phyloP scores from a whole-genome alignment of 2,797 vertebrate genomes.

The Enteromius argenteus region DNA sequence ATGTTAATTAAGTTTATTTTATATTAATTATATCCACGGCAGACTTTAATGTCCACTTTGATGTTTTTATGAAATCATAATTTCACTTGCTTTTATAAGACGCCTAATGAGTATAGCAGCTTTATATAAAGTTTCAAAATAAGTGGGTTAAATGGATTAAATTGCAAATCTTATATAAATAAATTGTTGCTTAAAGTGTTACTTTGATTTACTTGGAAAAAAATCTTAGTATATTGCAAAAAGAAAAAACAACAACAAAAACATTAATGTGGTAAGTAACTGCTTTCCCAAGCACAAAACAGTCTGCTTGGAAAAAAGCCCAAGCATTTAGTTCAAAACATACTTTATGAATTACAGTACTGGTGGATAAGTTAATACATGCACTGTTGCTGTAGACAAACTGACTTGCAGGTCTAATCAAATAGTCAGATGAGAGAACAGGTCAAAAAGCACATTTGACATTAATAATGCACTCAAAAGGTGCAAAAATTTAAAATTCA shows the following conservation, averaged over 20 bases:
- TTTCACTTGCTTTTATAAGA: background rate
- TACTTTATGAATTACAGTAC: slow-evolving; percentile 16
- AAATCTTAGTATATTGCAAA: background rate
- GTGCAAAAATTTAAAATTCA: slow-evolving; percentile 48
- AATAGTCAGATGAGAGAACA: slow-evolving; percentile 9
- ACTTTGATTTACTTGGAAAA: background rate
- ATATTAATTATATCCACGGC: background rate
- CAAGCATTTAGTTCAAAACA: slow-evolving; percentile 25
- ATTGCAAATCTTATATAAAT: background rate
- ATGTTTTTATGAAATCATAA: background rate
- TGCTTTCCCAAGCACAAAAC: slow-evolving; percentile 54
- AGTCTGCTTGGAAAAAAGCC: slow-evolving; percentile 54
- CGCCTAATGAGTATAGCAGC: background rate
- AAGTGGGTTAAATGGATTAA: background rate
- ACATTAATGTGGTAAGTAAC: background rate
- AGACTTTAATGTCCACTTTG: background rate
- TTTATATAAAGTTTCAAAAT: background rate
- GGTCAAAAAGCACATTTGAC: slow-evolving; percentile 1
- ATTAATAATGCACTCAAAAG: slow-evolving; percentile 28
- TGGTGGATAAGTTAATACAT: slow-evolving; percentile 17
- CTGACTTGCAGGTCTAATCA: background rate
- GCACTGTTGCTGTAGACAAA: slow-evolving; percentile 10
- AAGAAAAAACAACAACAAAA: background rate
- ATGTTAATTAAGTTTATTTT: background rate
- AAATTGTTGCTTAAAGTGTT: background rate